Evolutionary conservation across 2,113 vertebrate species (phyloP), one percentile per base, ranked within the genome.

Genomic region (Bambusicola thoracicus): DNA sequence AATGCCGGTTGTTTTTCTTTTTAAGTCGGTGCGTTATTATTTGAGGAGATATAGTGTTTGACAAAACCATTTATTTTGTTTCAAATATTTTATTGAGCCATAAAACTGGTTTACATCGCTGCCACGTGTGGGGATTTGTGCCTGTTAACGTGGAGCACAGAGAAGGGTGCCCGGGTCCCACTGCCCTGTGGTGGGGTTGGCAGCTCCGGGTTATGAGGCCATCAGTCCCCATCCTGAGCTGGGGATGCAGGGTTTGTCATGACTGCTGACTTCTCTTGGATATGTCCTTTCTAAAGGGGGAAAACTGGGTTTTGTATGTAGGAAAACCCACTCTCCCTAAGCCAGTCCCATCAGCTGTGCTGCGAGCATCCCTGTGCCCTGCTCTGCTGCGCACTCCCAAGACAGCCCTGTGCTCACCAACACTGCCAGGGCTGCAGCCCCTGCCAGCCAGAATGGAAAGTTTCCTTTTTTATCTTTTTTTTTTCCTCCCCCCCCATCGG

Each of bases 51-150:
- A 61, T 66, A 90, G 89, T 96, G 90, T 96, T 94, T 93, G 95
- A 95, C 96, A 97, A 96, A 97, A 87, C 90, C 94, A 62, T 96
- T 91, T 75, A 93, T 95, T 97, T 94, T 92, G 81, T 84, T 85
- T 93, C 94, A 94, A 73, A 96, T 97, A 51, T 95, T 98, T 98
- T 97, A 97, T 96, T 69, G 95, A 94, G 82, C 17, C 85, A 89
- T 92, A 97, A 97, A 96, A 85, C 94, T 81, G 74, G 55, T 86
- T 95, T 92, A 81, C 92, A 61, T 81, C 48, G 59, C 82, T 94
- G 93, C 87, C 72, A 34, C 88, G 34, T 36, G 38, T 44, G 76
- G 96, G 85, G 95, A 92, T 95, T 96, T 97, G 94, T 95, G 86
- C 79, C 93, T 80, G 80, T 70, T 29, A 2, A 73, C 46, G 69